Evolutionary conservation across 2,797 vertebrate genomes (phyloP).

Genomic region (Calcarius lapponicus): DNA sequence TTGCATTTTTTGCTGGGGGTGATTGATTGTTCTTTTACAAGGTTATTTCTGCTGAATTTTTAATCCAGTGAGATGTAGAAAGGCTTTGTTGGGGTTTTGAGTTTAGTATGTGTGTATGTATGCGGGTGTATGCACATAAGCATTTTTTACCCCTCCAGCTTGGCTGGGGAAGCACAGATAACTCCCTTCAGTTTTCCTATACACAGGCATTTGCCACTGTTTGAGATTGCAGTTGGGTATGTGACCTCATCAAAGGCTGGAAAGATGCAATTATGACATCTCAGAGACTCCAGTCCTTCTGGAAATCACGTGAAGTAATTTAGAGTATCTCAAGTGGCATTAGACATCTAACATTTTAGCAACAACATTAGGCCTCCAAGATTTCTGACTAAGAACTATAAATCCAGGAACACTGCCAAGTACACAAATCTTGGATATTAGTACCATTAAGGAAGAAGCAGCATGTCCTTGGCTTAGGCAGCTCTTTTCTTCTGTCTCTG

Average conservation of each 20-base stretch:
- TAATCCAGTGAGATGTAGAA: not conserved
- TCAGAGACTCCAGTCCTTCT: not conserved
- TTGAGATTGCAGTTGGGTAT: not conserved
- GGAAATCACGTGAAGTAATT: not conserved
- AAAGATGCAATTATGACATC: not conserved
- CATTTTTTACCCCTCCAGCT: fast-evolving
- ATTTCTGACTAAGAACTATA: constrained; percentile 19
- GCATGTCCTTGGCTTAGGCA: constrained; percentile 29
- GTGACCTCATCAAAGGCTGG: not conserved
- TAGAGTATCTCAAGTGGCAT: not conserved
- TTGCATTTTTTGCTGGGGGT: not conserved
- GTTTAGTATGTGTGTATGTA: not conserved
- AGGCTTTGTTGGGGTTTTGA: not conserved
- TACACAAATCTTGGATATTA: constrained; percentile 22
- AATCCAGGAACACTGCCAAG: constrained; percentile 39
- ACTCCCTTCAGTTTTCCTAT: not conserved
- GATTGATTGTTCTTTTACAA: not conserved
- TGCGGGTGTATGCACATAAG: not conserved
- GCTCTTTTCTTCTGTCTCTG: not conserved
- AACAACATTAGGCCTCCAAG: not conserved
- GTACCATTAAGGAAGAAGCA: constrained; percentile 24
- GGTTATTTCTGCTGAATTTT: not conserved
- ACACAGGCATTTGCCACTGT: not conserved
- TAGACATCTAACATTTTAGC: not conserved
- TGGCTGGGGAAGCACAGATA: not conserved